Percentiles rank a stretch among this genome's conserved stretches.
These are phyloP conservation scores for Tetheella fluctuosa DNA, from an alignment of 2,888 invertebrate genomes.

Conservation along the genomic window DNA sequence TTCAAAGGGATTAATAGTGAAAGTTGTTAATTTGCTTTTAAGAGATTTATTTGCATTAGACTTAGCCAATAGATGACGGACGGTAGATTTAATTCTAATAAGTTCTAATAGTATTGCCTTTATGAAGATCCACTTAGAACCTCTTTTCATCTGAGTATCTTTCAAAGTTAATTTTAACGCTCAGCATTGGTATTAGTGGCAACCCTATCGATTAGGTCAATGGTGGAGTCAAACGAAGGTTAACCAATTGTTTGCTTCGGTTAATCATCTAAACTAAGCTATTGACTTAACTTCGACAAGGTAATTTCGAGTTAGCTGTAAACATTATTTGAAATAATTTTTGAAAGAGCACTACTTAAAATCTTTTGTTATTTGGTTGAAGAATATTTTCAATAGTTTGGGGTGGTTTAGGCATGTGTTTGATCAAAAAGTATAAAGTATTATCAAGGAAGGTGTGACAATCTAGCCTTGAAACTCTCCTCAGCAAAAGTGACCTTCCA, in stretches of 20 bases:
- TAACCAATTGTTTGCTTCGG: slow-evolving; percentile 58
- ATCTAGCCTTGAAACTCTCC: too few species aligned
- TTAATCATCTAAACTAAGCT: slow-evolving; percentile 62
- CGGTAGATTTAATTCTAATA: slow-evolving; percentile 11
- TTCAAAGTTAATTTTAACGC: neutral
- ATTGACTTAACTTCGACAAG: slow-evolving; percentile 54
- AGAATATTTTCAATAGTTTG: neutral
- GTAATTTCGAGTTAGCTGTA: slow-evolving; percentile 58
- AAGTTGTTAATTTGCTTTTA: slow-evolving; percentile 43
- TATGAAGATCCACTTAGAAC: neutral
- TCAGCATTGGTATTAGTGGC: slow-evolving; percentile 20
- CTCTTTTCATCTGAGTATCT: too few species aligned
- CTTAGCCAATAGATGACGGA: slow-evolving; percentile 18
- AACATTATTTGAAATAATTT: slow-evolving; percentile 25
- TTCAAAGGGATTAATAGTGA: slow-evolving; percentile 56
- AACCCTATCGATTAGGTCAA: slow-evolving; percentile 51
- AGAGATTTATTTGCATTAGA: slow-evolving; percentile 22
- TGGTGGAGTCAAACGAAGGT: slow-evolving; percentile 56
- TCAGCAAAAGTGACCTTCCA: too few species aligned
- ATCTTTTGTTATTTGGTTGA: neutral
- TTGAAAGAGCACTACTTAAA: neutral
- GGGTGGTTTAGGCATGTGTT: too few species aligned
- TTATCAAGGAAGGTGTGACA: too few species aligned
- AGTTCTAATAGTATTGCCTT: neutral
- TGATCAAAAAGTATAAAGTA: too few species aligned